A percentile compares a stretch with the other conserved stretches of the same genome.
phyloP scores from a whole-genome alignment of 2,113 vertebrate species.

The Tamias sibiricus region DNA sequence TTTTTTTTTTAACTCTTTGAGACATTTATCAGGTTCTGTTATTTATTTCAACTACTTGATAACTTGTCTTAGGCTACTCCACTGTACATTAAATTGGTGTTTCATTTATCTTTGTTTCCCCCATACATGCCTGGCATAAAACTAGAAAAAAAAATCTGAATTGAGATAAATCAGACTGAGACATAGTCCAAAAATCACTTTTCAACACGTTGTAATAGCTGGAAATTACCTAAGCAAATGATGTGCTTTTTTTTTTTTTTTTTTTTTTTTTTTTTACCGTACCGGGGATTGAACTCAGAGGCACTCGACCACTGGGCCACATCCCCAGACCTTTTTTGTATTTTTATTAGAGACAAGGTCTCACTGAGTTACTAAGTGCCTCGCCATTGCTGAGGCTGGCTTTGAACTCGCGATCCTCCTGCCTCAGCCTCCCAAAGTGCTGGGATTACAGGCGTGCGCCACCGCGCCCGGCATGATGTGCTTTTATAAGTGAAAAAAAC shows the following conservation, averaged over 20 bases:
- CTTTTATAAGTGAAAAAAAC: conserved; percentile 45
- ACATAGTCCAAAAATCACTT: background rate
- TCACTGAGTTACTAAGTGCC: too few relatives aligned
- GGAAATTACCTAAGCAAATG: conserved; percentile 22
- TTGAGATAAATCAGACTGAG: conserved; percentile 36
- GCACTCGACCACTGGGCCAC: too few relatives aligned
- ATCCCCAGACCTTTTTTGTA: too few relatives aligned
- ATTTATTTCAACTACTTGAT: background rate
- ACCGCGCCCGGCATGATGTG: too few relatives aligned
- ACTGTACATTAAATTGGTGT: background rate
- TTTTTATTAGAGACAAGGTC: too few relatives aligned
- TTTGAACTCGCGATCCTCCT: too few relatives aligned
- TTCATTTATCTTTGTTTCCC: background rate
- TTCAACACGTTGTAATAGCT: conserved; percentile 16
- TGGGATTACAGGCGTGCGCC: too few relatives aligned
- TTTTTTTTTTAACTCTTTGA: background rate
- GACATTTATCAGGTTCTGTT: background rate
- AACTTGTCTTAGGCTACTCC: background rate
- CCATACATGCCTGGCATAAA: background rate
- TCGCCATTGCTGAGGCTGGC: too few relatives aligned
- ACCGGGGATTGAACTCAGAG: too few relatives aligned
- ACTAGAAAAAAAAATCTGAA: conserved; percentile 13
- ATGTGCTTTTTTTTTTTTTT: conserved; percentile 42
- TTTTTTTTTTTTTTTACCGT: too few relatives aligned
- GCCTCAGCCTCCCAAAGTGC: too few relatives aligned